Percentiles rank a stretch among this genome's conserved stretches.
These are phyloP conservation scores for Calycopis cecrops DNA, from an alignment of 1,140 invertebrate genomes.

Conservation along the genomic window DNA sequence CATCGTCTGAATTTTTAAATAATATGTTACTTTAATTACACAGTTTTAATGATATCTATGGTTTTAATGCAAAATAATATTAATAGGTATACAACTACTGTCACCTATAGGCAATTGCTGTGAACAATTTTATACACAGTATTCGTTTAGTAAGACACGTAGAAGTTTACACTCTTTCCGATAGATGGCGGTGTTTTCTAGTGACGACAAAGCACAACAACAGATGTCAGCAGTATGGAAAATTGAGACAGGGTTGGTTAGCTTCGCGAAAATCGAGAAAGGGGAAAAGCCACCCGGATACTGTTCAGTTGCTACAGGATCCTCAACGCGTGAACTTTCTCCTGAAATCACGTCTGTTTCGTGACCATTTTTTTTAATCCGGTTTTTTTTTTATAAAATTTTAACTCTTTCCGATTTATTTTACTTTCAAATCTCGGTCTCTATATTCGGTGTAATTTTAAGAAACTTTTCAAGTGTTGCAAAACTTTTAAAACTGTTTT, in stretches of 20 bases:
- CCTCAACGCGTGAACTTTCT: conserved; percentile 44
- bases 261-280: conserved; percentile 23
- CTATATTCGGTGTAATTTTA: not conserved
- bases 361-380: conserved; percentile 18
- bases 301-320: conserved; percentile 61
- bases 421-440: not conserved
- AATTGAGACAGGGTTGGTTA: not conserved
- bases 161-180: not conserved
- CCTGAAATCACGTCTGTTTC: conserved; percentile 19
- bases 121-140: too few species aligned
- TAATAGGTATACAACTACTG: too few species aligned
- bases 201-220: not conserved
- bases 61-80: too few species aligned
- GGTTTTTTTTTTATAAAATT: conserved; percentile 3
- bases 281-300: conserved; percentile 54
- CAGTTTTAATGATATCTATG: too few species aligned
- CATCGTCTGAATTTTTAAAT: too few species aligned
- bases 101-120: too few species aligned
- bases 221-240: conserved; percentile 10
- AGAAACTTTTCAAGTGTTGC: conserved; percentile 3
- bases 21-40: too few species aligned
- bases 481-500: conserved; percentile 52
- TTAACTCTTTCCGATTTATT: not conserved
- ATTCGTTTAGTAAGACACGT: too few species aligned
- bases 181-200: not conserved